These are phyloP conservation scores for Xenotilapia flavipinnis DNA, from an alignment of 2,113 vertebrate species.

Conservation along the genomic window DNA sequence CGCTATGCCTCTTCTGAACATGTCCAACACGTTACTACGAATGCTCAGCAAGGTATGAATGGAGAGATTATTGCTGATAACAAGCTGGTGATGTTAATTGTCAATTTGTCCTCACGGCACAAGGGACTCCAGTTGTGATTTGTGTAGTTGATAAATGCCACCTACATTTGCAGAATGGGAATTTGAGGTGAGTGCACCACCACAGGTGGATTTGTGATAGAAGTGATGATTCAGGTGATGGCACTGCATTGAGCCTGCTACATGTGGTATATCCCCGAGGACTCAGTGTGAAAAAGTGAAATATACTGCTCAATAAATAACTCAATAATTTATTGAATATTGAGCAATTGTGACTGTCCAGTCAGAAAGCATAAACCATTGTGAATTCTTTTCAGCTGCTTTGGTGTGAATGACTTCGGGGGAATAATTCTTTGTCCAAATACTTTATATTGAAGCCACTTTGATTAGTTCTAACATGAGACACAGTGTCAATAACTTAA, in stretches of 20 bases:
- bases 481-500: background rate
- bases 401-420: background rate
- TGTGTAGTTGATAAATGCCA: slow-evolving; percentile 30
- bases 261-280: slow-evolving; percentile 61
- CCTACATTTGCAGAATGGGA: slow-evolving; percentile 61
- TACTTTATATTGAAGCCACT: no score
- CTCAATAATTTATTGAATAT: background rate
- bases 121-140: background rate
- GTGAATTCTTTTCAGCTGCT: background rate
- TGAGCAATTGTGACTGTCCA: background rate
- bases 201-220: slow-evolving; percentile 81
- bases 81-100: background rate
- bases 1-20: background rate
- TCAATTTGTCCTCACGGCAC: background rate
- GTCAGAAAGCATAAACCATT: background rate
- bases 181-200: slow-evolving; percentile 67
- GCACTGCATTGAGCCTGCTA: slow-evolving; percentile 60
- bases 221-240: slow-evolving; percentile 73
- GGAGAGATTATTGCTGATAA: background rate
- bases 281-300: background rate
- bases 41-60: background rate
- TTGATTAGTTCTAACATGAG: background rate
- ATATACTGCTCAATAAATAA: background rate
- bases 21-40: background rate
- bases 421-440: no score